Percentiles rank a stretch among this genome's conserved stretches.
These are phyloP conservation scores for Mongoloraphidia duomilia DNA, from an alignment of 2,888 invertebrate genomes.

Conservation along the genomic window DNA sequence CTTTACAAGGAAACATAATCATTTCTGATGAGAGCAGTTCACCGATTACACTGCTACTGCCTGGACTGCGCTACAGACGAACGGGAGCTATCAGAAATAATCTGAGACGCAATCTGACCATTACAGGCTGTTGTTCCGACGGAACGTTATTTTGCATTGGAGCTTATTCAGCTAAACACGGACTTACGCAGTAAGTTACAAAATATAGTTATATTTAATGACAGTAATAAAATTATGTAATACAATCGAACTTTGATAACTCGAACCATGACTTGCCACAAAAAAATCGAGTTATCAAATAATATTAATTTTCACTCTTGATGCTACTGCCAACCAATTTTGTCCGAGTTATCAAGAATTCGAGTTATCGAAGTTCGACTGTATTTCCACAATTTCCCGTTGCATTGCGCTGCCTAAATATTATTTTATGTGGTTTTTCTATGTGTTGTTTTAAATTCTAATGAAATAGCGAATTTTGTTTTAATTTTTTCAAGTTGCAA, in stretches of 20 bases:
- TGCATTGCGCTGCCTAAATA: background rate
- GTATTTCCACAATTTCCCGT: background rate
- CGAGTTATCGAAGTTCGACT: too few species aligned
- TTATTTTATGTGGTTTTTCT: background rate
- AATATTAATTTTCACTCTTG: too few species aligned
- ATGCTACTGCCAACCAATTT: too few species aligned
- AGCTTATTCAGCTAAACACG: constrained; percentile 34
- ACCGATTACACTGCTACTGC: constrained; percentile 31
- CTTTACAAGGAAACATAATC: constrained; percentile 40
- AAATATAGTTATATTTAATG: too few species aligned
- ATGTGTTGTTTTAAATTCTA: constrained; percentile 13
- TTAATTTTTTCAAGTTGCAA: constrained; percentile 29
- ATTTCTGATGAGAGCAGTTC: constrained; percentile 29
- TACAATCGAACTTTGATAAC: too few species aligned
- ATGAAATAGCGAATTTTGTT: too few species aligned
- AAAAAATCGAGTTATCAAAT: too few species aligned
- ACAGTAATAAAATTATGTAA: too few species aligned
- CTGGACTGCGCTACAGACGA: constrained; percentile 35
- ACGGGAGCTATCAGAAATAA: constrained; percentile 26
- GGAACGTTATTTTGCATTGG: constrained; percentile 43
- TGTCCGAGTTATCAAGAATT: too few species aligned
- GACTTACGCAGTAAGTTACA: constrained; percentile 40
- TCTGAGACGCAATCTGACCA: constrained; percentile 22
- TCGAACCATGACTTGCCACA: too few species aligned
- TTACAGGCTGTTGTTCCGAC: constrained; percentile 33